Conservation (phyloP, 2,797 vertebrate species). For the Semotilus atromaculatus region DNA sequence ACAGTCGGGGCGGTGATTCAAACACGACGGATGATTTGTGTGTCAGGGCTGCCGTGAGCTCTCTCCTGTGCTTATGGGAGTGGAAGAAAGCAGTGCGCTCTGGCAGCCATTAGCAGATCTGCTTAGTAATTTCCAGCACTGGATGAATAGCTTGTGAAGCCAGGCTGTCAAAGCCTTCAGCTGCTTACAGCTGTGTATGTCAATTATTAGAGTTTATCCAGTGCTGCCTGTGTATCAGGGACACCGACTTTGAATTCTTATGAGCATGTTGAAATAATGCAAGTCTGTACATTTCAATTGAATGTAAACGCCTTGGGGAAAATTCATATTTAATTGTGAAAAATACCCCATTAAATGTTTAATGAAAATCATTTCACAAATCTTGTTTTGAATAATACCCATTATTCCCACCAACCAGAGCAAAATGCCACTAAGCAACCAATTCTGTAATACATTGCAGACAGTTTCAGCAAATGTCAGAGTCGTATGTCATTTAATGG, state of each 20-base stretch:
- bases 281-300: slow-evolving; percentile 18
- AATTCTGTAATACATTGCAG: neutral
- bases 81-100: slow-evolving; percentile 25
- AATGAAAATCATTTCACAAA: slow-evolving; percentile 27
- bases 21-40: slow-evolving; percentile 34
- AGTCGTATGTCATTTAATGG: slow-evolving; percentile 11
- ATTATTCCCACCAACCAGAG: neutral
- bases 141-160: slow-evolving; percentile 50
- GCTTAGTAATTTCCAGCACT: slow-evolving; percentile 48
- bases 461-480: slow-evolving; percentile 38
- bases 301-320: slow-evolving; percentile 6
- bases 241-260: slow-evolving; percentile 14
- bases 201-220: slow-evolving; percentile 1
- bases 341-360: slow-evolving; percentile 22
- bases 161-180: slow-evolving; percentile 34
- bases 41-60: slow-evolving; percentile 6
- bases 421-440: slow-evolving; percentile 23
- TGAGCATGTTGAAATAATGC: slow-evolving; percentile 13
- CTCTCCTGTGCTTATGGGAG: slow-evolving; percentile 42
- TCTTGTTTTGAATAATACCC: slow-evolving; percentile 19
- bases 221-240: slow-evolving; percentile 3
- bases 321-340: slow-evolving; percentile 2
- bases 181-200: slow-evolving; percentile 25
- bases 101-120: slow-evolving; percentile 45
- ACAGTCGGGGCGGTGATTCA: slow-evolving; percentile 34